Evolutionary conservation across 2,113 vertebrate species (phyloP).

Genomic region (Balaenoptera acutorostrata): DNA sequence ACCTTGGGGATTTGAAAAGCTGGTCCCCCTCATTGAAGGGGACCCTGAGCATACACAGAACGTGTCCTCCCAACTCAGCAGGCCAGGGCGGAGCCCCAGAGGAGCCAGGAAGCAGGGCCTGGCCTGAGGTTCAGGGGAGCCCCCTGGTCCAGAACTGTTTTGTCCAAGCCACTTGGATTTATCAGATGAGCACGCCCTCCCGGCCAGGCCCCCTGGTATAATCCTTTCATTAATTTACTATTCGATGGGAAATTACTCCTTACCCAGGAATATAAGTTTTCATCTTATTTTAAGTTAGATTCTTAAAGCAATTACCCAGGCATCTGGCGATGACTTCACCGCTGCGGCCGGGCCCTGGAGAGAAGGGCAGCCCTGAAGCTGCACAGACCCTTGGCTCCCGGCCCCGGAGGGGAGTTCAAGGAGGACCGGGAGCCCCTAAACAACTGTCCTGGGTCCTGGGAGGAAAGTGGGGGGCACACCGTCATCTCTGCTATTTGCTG

Average conservation of each 20-base stretch:
- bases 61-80: not conserved
- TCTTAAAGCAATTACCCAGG: slow-evolving; percentile 74
- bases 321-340: slow-evolving; percentile 74
- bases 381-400: not conserved
- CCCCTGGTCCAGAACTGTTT: not conserved
- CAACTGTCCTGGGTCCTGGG: not conserved
- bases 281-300: slow-evolving; percentile 73
- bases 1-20: not conserved
- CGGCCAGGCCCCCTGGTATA: slow-evolving; percentile 13
- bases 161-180: not conserved
- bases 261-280: slow-evolving; percentile 73
- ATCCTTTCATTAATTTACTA: slow-evolving; percentile 64
- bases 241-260: slow-evolving; percentile 70
- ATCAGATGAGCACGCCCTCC: slow-evolving; percentile 19
- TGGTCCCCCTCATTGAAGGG: not conserved
- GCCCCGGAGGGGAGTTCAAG: not conserved
- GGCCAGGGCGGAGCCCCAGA: not conserved
- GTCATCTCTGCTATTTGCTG: not conserved
- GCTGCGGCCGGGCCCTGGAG: not conserved
- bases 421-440: not conserved
- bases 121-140: not conserved
- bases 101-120: not conserved
- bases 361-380: slow-evolving; percentile 22
- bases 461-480: not conserved
- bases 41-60: not conserved